Base-by-base conservation (phyloP, 2,797 vertebrate genomes). In the Melanotaenia trifasciata region DNA sequence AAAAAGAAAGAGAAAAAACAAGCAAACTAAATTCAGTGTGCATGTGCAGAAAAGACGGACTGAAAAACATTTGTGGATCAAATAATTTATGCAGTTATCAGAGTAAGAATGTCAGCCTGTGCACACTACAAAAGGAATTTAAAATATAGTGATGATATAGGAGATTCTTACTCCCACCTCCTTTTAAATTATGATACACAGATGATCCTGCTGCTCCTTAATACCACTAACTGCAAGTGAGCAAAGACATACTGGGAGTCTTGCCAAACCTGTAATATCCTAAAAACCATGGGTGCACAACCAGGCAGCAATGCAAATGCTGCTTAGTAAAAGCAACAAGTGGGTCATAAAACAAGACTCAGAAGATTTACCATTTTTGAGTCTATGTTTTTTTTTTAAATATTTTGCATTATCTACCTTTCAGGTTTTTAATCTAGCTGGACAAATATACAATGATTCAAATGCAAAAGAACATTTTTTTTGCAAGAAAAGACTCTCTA, bases 231-330 rank as follows among this genome's bases (percentile, higher is more conserved):
- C 51, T 72, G 40, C 43, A 43, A 70, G 47, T 72, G 38, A 45
- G 67, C 45, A 64, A 59, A 73, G 36, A 64, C 58, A 58, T 73
- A 64, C 78, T 70, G 65, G 83, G 70, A 76, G 16, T 16, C 8
- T 16, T 58, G 78, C 70, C 80, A 86, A 64, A 78, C 26, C 62
- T 76, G 59, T 58, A 67, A 83, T 86, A 72, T 84, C 53, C 59
- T 67, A 81, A 80, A 65, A 57, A 74, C 53, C 60, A 60, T 13
- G 9, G 75, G 56, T 38, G 51, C 72, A 84, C 74, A 71, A 66
- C 71, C 60, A 66, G 66, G 85, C 71, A 72, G 54, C 65, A 65
- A 74, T 80, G 74, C 75, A 78, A 50, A 76, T 60, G 70, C 47
- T 59, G 64, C 54, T 54, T 59, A 83, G 67, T 32, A 68, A 54